phyloP scores from a whole-genome alignment of 2,113 vertebrate species.

The Penelope pileata region DNA sequence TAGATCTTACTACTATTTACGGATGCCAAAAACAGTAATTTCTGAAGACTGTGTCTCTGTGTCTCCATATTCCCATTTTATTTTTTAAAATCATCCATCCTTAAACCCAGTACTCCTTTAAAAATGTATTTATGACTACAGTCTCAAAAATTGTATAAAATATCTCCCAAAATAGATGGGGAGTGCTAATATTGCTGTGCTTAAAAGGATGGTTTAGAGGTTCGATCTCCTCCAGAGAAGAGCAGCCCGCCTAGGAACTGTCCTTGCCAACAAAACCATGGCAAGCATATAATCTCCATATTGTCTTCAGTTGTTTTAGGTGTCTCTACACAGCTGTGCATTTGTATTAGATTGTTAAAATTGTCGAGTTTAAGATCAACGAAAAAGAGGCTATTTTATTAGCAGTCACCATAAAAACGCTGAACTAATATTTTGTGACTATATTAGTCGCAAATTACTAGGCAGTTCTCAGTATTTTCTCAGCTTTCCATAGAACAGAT shows the following conservation, averaged over 20 bases:
- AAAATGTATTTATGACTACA: neutral
- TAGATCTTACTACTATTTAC: neutral
- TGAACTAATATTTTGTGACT: slow-evolving; percentile 38
- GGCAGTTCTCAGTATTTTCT: neutral
- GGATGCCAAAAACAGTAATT: neutral
- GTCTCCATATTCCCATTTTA: neutral
- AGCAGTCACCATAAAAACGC: slow-evolving; percentile 10
- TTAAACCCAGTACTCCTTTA: neutral
- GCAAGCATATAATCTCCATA: neutral
- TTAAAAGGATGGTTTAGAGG: slow-evolving; percentile 2
- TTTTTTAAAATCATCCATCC: neutral
- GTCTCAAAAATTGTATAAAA: neutral
- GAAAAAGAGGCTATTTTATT: neutral
- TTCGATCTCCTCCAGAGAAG: neutral
- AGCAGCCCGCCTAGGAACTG: neutral
- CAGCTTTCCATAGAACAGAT: neutral
- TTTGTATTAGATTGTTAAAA: neutral
- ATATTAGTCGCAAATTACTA: slow-evolving; percentile 13
- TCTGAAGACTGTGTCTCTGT: neutral
- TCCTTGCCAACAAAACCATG: neutral
- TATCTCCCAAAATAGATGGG: neutral
- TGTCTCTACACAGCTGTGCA: neutral
- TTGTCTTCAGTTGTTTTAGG: slow-evolving; percentile 50
- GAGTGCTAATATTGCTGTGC: neutral
- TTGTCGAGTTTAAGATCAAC: slow-evolving; percentile 37